These are phyloP conservation scores for Anisognathus igniventris DNA, from an alignment of 2,797 vertebrate species.

Conservation along the genomic window DNA sequence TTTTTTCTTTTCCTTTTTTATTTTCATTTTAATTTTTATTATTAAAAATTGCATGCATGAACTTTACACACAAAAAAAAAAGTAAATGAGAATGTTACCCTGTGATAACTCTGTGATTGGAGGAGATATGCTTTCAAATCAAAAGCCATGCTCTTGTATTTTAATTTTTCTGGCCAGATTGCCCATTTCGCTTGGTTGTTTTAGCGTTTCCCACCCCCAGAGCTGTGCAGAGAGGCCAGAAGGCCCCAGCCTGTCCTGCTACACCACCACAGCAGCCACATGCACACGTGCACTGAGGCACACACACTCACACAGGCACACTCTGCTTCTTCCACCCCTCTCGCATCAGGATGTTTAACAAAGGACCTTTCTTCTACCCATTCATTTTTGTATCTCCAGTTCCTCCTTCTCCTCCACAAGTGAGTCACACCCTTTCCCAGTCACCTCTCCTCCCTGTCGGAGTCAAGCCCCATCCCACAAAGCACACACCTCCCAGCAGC, in stretches of 20 bases:
- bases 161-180: conserved; percentile 49
- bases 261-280: not conserved
- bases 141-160: conserved; percentile 55
- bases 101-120: conserved; percentile 63
- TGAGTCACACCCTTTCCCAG: conserved; percentile 8
- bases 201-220: not conserved
- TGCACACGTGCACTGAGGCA: not conserved
- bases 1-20: not conserved
- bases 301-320: not conserved
- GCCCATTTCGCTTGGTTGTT: not conserved
- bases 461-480: not conserved
- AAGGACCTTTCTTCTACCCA: not conserved
- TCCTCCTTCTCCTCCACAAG: conserved; percentile 4
- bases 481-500: not conserved
- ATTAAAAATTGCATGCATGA: conserved; percentile 58
- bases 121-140: conserved; percentile 58
- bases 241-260: conserved; percentile 32
- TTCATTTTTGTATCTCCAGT: not conserved
- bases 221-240: conserved; percentile 63
- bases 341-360: not conserved
- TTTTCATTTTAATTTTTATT: conserved; percentile 19
- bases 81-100: conserved; percentile 59
- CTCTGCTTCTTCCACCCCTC: not conserved
- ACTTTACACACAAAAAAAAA: conserved; percentile 37
- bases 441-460: not conserved